These are phyloP conservation scores for Orthonevra nobilis DNA, from an alignment of 2,888 invertebrate genomes.

Conservation along the genomic window DNA sequence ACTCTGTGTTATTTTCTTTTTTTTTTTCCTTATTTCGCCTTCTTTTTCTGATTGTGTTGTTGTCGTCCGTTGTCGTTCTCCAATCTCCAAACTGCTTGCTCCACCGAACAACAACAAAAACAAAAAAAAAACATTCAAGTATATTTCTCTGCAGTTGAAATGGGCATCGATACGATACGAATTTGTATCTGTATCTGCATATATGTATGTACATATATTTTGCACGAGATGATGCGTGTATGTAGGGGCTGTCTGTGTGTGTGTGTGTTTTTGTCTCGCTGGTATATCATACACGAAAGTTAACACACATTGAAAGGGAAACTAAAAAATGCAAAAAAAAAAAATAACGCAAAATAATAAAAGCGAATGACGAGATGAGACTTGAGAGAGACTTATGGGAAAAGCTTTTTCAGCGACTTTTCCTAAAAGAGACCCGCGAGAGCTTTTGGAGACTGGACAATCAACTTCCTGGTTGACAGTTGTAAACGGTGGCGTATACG, in stretches of 20 bases:
- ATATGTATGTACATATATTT: no score
- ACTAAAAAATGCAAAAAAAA: slow-evolving; percentile 9
- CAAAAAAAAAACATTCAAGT: slow-evolving; percentile 20
- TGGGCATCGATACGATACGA: slow-evolving; percentile 59
- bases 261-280: slow-evolving; percentile 32
- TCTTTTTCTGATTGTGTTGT: slow-evolving; percentile 45
- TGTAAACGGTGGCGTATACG: slow-evolving; percentile 50
- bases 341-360: no score
- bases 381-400: background rate
- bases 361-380: slow-evolving; percentile 15
- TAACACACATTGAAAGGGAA: slow-evolving; percentile 45
- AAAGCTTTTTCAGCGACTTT: no score
- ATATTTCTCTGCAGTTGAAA: slow-evolving; percentile 41
- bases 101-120: slow-evolving; percentile 39
- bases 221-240: slow-evolving; percentile 35
- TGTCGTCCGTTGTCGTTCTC: slow-evolving; percentile 36
- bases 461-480: slow-evolving; percentile 2
- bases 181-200: slow-evolving; percentile 37
- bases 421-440: background rate
- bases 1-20: no score
- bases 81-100: no score
- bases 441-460: background rate
- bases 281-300: slow-evolving; percentile 14
- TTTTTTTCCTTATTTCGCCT: slow-evolving; percentile 39
- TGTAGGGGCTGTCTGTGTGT: slow-evolving; percentile 35